These are phyloP conservation scores for Crioceris asparagi DNA, from an alignment of 2,888 invertebrate species.

Conservation along the genomic window DNA sequence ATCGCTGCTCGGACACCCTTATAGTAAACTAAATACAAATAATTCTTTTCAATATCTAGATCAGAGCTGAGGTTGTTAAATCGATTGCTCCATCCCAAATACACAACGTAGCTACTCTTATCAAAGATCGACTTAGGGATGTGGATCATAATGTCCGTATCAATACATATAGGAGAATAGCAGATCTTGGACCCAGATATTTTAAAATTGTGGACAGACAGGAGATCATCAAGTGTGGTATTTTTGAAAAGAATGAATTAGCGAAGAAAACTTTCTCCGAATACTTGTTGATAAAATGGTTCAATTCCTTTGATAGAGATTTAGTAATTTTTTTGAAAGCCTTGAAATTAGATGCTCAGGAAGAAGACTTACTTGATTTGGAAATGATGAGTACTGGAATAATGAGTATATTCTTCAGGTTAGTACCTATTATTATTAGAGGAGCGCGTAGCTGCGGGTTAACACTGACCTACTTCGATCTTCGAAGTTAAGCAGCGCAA, in stretches of 20 bases:
- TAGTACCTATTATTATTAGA: slow-evolving; percentile 12
- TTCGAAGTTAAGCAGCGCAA: too few species aligned
- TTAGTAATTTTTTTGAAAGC: slow-evolving; percentile 58
- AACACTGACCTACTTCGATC: too few species aligned
- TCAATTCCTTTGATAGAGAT: slow-evolving; percentile 58
- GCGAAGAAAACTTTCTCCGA: slow-evolving; percentile 41
- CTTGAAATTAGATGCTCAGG: slow-evolving; percentile 58
- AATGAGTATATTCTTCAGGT: slow-evolving; percentile 45
- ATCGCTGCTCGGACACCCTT: too few species aligned
- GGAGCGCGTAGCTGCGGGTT: too few species aligned
- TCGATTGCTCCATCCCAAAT: slow-evolving; percentile 22
- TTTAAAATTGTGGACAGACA: slow-evolving; percentile 57
- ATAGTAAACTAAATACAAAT: background rate
- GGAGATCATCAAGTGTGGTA: slow-evolving; percentile 49
- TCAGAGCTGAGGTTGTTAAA: slow-evolving; percentile 23
- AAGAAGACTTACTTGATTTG: slow-evolving; percentile 50
- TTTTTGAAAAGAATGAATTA: slow-evolving; percentile 48
- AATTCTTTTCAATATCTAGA: slow-evolving; percentile 11
- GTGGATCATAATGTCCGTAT: slow-evolving; percentile 64
- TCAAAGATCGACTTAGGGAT: slow-evolving; percentile 60
- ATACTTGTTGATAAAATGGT: slow-evolving; percentile 62
- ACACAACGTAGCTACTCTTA: slow-evolving; percentile 17
- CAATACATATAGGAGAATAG: slow-evolving; percentile 37
- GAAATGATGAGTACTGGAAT: slow-evolving; percentile 43
- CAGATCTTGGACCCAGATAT: slow-evolving; percentile 20